Evolutionary conservation across 1,140 invertebrate species (phyloP).

Genomic region (Drosophila mayri): DNA sequence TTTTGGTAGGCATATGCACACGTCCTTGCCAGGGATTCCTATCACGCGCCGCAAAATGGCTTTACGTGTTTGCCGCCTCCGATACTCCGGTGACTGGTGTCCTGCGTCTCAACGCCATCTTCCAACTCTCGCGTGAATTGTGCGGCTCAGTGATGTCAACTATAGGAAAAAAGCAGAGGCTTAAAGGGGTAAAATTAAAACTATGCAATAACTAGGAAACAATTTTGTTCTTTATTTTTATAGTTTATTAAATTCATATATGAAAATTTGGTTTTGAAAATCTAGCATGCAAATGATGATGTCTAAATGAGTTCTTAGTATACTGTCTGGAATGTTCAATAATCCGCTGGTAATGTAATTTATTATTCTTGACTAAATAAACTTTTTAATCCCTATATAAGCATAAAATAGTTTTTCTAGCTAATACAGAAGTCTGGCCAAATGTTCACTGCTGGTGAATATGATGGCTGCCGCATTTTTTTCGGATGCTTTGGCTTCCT

Average conservation of each 20-base stretch:
- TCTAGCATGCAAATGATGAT: background rate
- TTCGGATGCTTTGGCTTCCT: background rate
- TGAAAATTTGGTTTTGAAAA: background rate
- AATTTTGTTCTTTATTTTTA: background rate
- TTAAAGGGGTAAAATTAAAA: background rate
- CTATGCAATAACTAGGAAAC: background rate
- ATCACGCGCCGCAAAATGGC: conserved; percentile 79
- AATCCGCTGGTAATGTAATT: background rate
- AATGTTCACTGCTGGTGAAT: background rate
- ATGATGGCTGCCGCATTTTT: background rate
- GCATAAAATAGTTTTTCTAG: no score
- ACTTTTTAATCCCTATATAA: no score
- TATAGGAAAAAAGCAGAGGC: background rate
- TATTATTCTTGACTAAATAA: rapidly evolving
- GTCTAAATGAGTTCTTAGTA: background rate
- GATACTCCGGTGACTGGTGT: conserved; percentile 58
- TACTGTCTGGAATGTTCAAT: no score
- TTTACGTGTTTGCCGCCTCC: conserved; percentile 75
- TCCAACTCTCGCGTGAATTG: conserved; percentile 51
- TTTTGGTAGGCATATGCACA: conserved; percentile 73
- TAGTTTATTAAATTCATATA: background rate
- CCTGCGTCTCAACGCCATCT: conserved; percentile 23
- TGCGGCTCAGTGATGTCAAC: conserved; percentile 18
- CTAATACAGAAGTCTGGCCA: background rate
- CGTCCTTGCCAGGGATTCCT: conserved; percentile 65